Percentiles rank a stretch among this genome's conserved stretches.
phyloP scores from a whole-genome alignment of 2,797 vertebrate genomes.

The Australoheros facetus region DNA sequence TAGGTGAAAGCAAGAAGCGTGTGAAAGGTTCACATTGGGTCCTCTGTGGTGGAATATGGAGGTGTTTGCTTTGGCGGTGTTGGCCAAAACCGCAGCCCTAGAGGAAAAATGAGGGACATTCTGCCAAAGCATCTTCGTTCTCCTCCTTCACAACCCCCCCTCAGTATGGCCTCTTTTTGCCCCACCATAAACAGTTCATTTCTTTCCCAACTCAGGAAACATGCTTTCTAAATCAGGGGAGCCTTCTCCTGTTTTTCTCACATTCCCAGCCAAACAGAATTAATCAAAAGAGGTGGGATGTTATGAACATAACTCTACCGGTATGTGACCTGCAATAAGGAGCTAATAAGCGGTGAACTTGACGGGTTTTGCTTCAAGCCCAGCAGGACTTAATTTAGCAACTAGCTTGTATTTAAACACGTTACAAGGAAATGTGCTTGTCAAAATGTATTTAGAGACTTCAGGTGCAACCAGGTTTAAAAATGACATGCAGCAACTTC shows the following conservation, averaged over 20 bases:
- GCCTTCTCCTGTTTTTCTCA: slow-evolving; percentile 41
- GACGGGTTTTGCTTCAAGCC: slow-evolving; percentile 28
- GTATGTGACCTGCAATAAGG: slow-evolving; percentile 24
- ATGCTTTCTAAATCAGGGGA: slow-evolving; percentile 63
- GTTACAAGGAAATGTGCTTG: slow-evolving; percentile 54
- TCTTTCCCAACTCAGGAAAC: slow-evolving; percentile 47
- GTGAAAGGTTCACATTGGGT: slow-evolving; percentile 54
- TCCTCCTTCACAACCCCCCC: slow-evolving; percentile 22
- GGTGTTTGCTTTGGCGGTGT: slow-evolving; percentile 68
- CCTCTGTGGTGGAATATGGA: slow-evolving; percentile 57
- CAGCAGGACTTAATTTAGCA: slow-evolving; percentile 45
- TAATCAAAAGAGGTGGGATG: slow-evolving; percentile 19
- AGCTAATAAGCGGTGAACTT: slow-evolving; percentile 37
- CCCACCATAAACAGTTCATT: slow-evolving; percentile 51
- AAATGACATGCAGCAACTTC: slow-evolving; percentile 29
- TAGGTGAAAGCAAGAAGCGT: slow-evolving; percentile 48
- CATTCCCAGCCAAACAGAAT: slow-evolving; percentile 44
- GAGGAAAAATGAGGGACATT: slow-evolving; percentile 14
- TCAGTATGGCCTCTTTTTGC: slow-evolving; percentile 24
- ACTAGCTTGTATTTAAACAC: slow-evolving; percentile 35
- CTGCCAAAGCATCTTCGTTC: slow-evolving; percentile 53
- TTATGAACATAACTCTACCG: slow-evolving; percentile 23
- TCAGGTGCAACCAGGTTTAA: slow-evolving; percentile 35
- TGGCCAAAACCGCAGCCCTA: slow-evolving; percentile 44
- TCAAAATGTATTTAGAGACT: slow-evolving; percentile 54